These are phyloP conservation scores for Amphiprion percula DNA, from an alignment of 2,113 vertebrate species.

Conservation along the genomic window DNA sequence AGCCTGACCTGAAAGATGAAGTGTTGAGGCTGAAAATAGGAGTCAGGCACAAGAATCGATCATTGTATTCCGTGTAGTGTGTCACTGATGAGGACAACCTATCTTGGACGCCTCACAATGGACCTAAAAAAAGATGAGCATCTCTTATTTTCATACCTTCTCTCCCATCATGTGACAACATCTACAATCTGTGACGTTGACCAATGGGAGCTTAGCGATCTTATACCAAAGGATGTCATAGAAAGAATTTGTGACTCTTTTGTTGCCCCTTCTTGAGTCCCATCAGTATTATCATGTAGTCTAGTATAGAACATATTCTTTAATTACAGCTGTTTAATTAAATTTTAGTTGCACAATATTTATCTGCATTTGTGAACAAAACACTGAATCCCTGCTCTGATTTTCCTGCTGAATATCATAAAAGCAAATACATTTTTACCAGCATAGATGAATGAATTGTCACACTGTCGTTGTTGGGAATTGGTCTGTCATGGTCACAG, in stretches of 20 bases:
- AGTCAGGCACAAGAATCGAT: conserved; percentile 2
- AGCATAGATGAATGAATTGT: background rate
- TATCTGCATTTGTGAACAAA: background rate
- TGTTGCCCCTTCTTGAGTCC: too few relatives aligned
- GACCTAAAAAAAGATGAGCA: too few relatives aligned
- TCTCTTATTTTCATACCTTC: too few relatives aligned
- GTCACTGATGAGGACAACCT: too few relatives aligned
- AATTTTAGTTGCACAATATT: background rate
- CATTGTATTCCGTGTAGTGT: background rate
- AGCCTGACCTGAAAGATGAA: conserved; percentile 9
- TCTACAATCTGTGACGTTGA: too few relatives aligned
- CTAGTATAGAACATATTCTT: too few relatives aligned
- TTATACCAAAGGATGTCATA: too few relatives aligned
- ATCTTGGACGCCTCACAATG: too few relatives aligned
- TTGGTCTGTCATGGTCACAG: conserved; percentile 12
- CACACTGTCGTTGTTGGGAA: background rate
- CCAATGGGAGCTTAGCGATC: too few relatives aligned
- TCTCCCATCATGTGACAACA: too few relatives aligned
- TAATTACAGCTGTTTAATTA: background rate
- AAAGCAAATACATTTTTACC: background rate
- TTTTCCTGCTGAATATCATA: background rate
- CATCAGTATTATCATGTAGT: too few relatives aligned
- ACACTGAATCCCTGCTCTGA: background rate
- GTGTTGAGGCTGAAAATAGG: conserved; percentile 8
- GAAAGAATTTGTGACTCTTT: too few relatives aligned